phyloP scores from a whole-genome alignment of 2,797 vertebrate genomes.

The Heliangelus exortis region DNA sequence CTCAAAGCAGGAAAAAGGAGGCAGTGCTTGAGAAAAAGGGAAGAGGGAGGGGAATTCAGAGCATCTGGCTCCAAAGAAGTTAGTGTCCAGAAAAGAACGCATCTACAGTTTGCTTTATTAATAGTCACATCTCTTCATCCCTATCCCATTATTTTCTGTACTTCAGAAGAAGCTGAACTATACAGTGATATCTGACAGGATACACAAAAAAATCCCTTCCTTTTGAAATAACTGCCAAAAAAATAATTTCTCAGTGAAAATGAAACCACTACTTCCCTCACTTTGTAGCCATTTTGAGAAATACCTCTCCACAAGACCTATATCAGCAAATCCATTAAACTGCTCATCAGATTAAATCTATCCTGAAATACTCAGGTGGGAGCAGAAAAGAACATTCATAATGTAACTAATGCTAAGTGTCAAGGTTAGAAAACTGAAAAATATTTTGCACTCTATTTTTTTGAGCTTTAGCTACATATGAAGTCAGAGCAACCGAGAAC shows the following conservation, averaged over 20 bases:
- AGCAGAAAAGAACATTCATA: not conserved
- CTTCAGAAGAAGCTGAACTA: not conserved
- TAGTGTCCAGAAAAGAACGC: not conserved
- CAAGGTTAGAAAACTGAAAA: not conserved
- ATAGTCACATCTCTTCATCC: not conserved
- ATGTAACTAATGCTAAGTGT: not conserved
- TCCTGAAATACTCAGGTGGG: not conserved
- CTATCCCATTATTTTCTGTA: not conserved
- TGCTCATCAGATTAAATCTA: not conserved
- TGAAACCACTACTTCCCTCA: not conserved
- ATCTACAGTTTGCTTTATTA: not conserved
- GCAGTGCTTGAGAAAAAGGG: not conserved
- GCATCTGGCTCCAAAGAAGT: not conserved
- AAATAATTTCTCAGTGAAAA: not conserved
- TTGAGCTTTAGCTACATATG: not conserved
- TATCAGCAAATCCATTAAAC: not conserved
- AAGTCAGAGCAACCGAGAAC: conserved; percentile 30
- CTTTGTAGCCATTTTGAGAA: conserved; percentile 6
- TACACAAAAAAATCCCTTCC: not conserved
- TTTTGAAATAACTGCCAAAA: not conserved
- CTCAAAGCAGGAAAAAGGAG: not conserved
- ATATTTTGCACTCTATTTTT: not conserved
- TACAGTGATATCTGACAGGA: not conserved
- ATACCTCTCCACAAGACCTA: not conserved
- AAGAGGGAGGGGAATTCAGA: not conserved